Conservation (phyloP, 2,113 vertebrate genomes). For the Hemiprocne comata region DNA sequence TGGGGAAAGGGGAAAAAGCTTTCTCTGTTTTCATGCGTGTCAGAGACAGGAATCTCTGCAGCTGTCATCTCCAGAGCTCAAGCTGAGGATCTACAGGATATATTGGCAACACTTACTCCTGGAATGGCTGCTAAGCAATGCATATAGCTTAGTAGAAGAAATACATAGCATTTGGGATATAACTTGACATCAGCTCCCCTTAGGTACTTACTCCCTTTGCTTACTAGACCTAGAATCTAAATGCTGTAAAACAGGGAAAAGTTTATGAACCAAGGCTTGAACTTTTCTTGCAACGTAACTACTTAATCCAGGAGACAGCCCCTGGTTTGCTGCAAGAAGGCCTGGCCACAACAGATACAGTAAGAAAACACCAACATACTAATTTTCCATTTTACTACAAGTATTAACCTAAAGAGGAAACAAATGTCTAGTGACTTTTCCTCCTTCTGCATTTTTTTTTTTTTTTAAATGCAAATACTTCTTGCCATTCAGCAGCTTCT, state of each 20-base stretch:
- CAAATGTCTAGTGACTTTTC: not conserved
- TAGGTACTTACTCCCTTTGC: not conserved
- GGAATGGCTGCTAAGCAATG: not conserved
- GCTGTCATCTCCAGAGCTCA: not conserved
- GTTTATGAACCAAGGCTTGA: not conserved
- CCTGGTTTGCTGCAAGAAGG: not conserved
- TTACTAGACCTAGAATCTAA: not conserved
- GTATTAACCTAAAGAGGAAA: slow-evolving; percentile 5
- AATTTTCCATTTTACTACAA: slow-evolving; percentile 8
- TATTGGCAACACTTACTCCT: not conserved
- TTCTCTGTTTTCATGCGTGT: not conserved
- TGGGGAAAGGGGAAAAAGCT: not conserved
- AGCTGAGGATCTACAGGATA: not conserved
- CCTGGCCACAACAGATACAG: not conserved
- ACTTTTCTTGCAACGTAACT: not conserved
- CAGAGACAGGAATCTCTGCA: not conserved
- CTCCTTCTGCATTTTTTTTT: slow-evolving; percentile 1
- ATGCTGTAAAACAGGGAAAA: not conserved
- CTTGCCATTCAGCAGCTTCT: slow-evolving; percentile 52
- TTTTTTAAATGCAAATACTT: slow-evolving; percentile 35
- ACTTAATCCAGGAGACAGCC: not conserved
- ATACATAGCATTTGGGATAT: not conserved
- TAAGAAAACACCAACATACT: not conserved
- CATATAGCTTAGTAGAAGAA: not conserved
- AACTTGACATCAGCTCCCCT: not conserved